Evolutionary conservation across 2,888 invertebrate genomes (phyloP).

Genomic region (Drosophila mercatorum): DNA sequence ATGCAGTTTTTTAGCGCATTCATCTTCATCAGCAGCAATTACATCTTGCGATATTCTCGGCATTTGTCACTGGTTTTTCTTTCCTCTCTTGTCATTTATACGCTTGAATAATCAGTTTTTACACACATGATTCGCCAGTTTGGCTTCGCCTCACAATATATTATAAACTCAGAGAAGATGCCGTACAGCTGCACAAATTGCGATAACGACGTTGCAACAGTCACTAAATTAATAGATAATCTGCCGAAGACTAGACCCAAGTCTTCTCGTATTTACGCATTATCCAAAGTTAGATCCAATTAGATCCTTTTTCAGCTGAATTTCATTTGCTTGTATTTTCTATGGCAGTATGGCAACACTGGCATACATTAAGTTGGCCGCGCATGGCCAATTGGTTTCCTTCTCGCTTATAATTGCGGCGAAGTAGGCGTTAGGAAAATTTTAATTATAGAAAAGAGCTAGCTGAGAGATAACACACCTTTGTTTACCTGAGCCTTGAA

Average conservation of each 20-base stretch:
- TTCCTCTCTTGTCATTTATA: slow-evolving; percentile 58
- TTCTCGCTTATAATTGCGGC: neutral
- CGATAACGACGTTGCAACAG: slow-evolving; percentile 7
- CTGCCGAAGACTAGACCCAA: too few relatives aligned
- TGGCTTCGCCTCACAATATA: slow-evolving; percentile 35
- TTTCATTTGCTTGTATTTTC: neutral
- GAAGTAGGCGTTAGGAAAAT: neutral
- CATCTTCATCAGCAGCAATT: slow-evolving; percentile 65
- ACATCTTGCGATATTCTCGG: slow-evolving; percentile 59
- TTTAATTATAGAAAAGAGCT: neutral
- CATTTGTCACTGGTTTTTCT: slow-evolving; percentile 49
- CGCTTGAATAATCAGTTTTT: slow-evolving; percentile 60
- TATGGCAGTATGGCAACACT: neutral
- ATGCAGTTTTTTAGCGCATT: slow-evolving; percentile 54
- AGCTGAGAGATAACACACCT: neutral
- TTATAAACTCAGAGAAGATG: slow-evolving; percentile 22
- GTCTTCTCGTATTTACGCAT: too few relatives aligned
- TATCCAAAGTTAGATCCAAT: neutral
- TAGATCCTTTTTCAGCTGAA: neutral
- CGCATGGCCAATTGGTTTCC: neutral
- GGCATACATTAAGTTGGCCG: neutral
- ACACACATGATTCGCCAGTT: slow-evolving; percentile 16
- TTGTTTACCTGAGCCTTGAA: neutral
- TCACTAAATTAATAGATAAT: slow-evolving; percentile 13
- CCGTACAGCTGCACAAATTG: slow-evolving; percentile 9